A percentile compares a stretch with the other conserved stretches of the same genome.
phyloP scores from a whole-genome alignment of 2,797 vertebrate species.

The Sebastes aleutianus region DNA sequence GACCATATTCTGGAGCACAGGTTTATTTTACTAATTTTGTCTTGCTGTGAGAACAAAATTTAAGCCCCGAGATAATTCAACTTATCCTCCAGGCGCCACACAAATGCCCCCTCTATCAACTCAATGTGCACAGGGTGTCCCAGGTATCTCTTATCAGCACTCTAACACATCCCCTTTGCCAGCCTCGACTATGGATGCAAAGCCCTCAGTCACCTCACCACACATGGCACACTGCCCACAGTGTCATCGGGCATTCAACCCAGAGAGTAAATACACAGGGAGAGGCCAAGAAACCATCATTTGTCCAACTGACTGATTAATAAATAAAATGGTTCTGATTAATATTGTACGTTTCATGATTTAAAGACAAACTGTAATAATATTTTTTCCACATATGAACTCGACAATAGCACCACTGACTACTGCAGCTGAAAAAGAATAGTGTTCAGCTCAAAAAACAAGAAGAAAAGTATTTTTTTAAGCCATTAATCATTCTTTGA shows the following conservation, averaged over 20 bases:
- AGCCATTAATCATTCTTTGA: no score
- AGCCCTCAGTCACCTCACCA: slow-evolving; percentile 28
- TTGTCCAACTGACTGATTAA: not conserved
- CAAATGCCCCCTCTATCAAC: slow-evolving; percentile 51
- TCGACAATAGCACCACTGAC: not conserved
- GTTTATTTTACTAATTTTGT: slow-evolving; percentile 30
- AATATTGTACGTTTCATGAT: not conserved
- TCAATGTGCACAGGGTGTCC: slow-evolving; percentile 41
- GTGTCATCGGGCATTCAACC: slow-evolving; percentile 6
- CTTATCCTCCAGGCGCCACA: slow-evolving; percentile 32
- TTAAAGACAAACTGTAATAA: not conserved
- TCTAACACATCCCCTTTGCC: slow-evolving; percentile 52
- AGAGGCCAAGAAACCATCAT: slow-evolving; percentile 3
- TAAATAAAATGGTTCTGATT: not conserved
- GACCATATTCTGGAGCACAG: slow-evolving; percentile 7
- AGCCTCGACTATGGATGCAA: slow-evolving; percentile 36
- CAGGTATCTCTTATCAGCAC: slow-evolving; percentile 66
- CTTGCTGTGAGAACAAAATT: slow-evolving; percentile 14
- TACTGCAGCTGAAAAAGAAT: not conserved
- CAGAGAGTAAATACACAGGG: slow-evolving; percentile 1
- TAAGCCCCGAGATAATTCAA: slow-evolving; percentile 25
- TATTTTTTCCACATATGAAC: not conserved
- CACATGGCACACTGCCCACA: slow-evolving; percentile 30
- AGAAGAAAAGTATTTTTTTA: not conserved
- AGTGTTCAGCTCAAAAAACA: not conserved